phyloP scores from a whole-genome alignment of 2,797 vertebrate genomes.

The Hybognathus amarus region DNA sequence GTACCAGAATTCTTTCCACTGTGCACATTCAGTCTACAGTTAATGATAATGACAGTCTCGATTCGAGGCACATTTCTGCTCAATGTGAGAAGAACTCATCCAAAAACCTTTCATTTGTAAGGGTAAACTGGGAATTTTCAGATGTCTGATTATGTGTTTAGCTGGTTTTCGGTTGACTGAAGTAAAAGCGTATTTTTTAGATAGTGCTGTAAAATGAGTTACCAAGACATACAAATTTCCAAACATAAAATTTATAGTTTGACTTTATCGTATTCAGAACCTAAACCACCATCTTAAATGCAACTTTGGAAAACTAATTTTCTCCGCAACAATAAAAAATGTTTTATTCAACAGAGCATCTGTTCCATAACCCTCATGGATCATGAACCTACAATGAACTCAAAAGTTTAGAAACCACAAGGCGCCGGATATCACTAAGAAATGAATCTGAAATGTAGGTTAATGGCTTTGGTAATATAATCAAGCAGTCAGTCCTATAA shows the following conservation, averaged over 20 bases:
- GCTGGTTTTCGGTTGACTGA: constrained; percentile 22
- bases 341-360: constrained; percentile 28
- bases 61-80: constrained; percentile 24
- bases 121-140: constrained; percentile 14
- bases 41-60: constrained; percentile 38
- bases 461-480: constrained; percentile 39
- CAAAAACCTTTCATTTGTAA: constrained; percentile 35
- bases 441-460: constrained; percentile 38
- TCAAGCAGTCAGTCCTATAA: constrained; percentile 21
- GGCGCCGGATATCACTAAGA: not conserved
- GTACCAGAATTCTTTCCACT: constrained; percentile 31
- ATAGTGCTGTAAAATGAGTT: constrained; percentile 4
- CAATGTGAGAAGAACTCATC: constrained; percentile 25
- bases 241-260: constrained; percentile 5
- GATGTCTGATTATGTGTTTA: constrained; percentile 26
- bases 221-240: not conserved
- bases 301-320: constrained; percentile 26
- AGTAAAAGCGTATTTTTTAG: constrained; percentile 7
- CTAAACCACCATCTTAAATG: constrained; percentile 21
- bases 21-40: constrained; percentile 1
- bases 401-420: not conserved
- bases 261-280: not conserved
- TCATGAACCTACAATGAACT: constrained; percentile 36
- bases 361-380: not conserved
- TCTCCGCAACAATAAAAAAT: constrained; percentile 35